Evolutionary conservation across 2,113 vertebrate species (phyloP).

Genomic region (Leucopternis melanops): DNA sequence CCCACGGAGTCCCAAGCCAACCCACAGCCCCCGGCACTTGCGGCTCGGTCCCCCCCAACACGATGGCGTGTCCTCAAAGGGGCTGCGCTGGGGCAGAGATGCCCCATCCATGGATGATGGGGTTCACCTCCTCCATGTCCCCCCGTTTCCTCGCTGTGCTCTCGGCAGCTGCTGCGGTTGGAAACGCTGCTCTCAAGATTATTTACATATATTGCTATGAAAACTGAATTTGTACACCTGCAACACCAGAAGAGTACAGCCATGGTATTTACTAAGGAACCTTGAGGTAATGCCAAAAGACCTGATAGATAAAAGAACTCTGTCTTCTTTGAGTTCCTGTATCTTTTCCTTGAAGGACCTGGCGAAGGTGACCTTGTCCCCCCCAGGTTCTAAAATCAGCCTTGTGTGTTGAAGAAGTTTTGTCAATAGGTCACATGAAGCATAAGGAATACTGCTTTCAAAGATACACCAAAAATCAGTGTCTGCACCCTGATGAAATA

Average conservation of each 20-base stretch:
- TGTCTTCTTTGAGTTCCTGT: background rate
- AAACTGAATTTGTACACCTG: background rate
- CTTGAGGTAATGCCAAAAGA: background rate
- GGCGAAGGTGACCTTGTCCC: background rate
- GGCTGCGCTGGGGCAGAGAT: background rate
- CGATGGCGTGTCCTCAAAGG: fast-evolving
- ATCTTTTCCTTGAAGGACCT: background rate
- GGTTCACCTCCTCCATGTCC: background rate
- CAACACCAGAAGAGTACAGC: background rate
- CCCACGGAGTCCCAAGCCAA: fast-evolving
- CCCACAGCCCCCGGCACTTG: fast-evolving
- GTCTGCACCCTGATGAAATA: background rate
- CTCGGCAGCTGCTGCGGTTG: background rate
- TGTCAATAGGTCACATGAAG: background rate
- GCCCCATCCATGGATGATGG: background rate
- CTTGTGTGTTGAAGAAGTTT: background rate
- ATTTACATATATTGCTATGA: background rate
- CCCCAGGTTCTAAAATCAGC: background rate
- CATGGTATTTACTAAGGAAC: background rate
- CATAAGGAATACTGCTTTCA: background rate
- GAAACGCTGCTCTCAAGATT: background rate
- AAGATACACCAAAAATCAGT: background rate
- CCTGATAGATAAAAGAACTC: background rate
- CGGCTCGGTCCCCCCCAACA: fast-evolving
- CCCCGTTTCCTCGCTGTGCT: background rate